Base-by-base conservation (phyloP, 2,113 vertebrate species). In the Rallus limicola region DNA sequence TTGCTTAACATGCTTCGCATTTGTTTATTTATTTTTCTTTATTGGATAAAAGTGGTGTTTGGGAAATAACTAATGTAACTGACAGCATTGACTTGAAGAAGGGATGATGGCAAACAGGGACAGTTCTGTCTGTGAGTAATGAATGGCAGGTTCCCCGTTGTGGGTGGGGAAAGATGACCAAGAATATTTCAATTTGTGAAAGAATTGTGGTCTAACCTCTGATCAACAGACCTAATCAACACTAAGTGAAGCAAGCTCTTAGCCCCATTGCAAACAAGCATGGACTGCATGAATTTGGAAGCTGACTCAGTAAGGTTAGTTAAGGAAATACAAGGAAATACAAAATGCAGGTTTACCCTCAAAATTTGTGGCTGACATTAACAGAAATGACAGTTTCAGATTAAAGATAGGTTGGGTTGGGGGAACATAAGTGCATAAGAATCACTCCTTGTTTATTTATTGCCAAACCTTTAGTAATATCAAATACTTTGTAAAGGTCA, bases 1-100 rank as follows among this genome's bases (percentile, higher is more conserved):
- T 86, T 95, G 50, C 82, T 70, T 86, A 95, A 88, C 82, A 63
- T 82, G 82, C 55, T 79, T 74, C 75, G 69, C 83, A 89, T 79
- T 92, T 95, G 63, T 90, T 94, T 95, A 87, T 92, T 97, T 96
- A 75, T 64, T 95, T 90, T 90, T 70, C 74, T 91, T 94, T 77
- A 87, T 76, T 91, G 87, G 67, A 82, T 88, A 87, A 90, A 96
- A 94, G 74, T 33, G 94, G 10, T 77, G 11, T 40, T 87, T 67
- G 70, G 84, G 75, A 96, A 95, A 94, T 60, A 92, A 70, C 78
- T 72, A 69, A 82, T 60, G 63, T 40, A 93, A 89, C 81, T 87
- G 89, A 91, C 87, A 92, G 50, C 44, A 29, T 15, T 76, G 62
- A 50, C 42, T 87, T 76, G 74, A 82, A 64, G 53, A 88, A 84